Conservation (phyloP, 2,113 vertebrate species). For the Malurus cyaneus region DNA sequence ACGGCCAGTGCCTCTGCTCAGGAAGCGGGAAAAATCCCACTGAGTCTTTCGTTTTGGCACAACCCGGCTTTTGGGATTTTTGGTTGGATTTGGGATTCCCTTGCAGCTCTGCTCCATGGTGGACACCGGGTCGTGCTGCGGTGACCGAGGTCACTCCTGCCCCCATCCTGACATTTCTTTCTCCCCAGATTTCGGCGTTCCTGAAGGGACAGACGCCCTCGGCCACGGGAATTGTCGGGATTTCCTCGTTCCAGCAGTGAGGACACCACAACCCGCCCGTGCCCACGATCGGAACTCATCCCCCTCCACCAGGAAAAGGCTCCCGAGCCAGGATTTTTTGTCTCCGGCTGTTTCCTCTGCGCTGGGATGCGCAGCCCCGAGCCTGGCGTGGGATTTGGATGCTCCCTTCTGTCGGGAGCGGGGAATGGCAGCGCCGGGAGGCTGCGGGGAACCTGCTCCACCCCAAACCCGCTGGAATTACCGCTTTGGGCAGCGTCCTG, state of each 20-base stretch:
- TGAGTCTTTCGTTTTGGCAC: rapidly evolving
- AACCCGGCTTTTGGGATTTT: rapidly evolving
- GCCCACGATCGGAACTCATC: not conserved
- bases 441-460: not conserved
- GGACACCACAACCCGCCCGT: rapidly evolving
- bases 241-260: rapidly evolving
- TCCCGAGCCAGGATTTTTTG: not conserved
- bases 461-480: not conserved
- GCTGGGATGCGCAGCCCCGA: rapidly evolving
- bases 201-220: rapidly evolving
- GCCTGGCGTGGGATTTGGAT: not conserved
- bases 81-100: not conserved
- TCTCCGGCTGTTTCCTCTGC: not conserved
- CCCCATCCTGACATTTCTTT: not conserved
- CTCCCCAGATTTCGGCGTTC: not conserved
- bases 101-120: rapidly evolving
- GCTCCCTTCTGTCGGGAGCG: not conserved
- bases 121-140: rapidly evolving
- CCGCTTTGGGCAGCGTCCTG: not conserved
- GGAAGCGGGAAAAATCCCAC: not conserved
- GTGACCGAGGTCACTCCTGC: not conserved
- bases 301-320: not conserved
- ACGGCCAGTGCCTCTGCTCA: not conserved
- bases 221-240: rapidly evolving
- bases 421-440: not conserved